Evolutionary conservation across 1,140 invertebrate species (phyloP).

Genomic region (Gonioctena quinquepunctata): DNA sequence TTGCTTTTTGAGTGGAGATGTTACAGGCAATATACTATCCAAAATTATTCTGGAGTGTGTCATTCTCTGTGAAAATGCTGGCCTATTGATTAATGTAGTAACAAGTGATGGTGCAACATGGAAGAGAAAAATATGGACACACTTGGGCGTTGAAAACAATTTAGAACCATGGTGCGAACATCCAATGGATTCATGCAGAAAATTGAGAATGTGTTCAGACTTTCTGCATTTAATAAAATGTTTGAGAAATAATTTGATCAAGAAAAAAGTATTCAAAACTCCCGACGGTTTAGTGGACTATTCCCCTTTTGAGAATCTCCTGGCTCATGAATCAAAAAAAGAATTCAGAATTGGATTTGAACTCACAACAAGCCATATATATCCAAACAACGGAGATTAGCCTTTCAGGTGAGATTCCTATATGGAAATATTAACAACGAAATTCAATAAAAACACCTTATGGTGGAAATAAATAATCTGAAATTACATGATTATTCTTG

Average conservation of each 20-base stretch:
- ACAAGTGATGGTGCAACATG: slow-evolving; percentile 28
- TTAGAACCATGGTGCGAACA: slow-evolving; percentile 1
- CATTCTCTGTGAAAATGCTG: slow-evolving; percentile 21
- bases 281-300: slow-evolving; percentile 4
- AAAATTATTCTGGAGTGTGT: slow-evolving; percentile 38
- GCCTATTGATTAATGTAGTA: slow-evolving; percentile 23
- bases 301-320: slow-evolving; percentile 4
- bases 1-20: slow-evolving; percentile 39
- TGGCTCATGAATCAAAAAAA: slow-evolving; percentile 1
- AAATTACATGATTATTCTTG: too few relatives aligned
- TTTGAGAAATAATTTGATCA: slow-evolving; percentile 8
- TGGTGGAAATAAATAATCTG: too few relatives aligned
- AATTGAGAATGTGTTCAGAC: slow-evolving; percentile 16
- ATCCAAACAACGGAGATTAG: background rate
- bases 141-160: slow-evolving; percentile 1
- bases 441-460: too few relatives aligned
- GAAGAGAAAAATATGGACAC: slow-evolving; percentile 30
- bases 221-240: slow-evolving; percentile 13
- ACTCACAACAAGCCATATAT: slow-evolving; percentile 1
- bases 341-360: slow-evolving; percentile 6
- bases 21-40: slow-evolving; percentile 31
- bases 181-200: background rate
- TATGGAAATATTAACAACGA: too few relatives aligned
- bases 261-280: slow-evolving; percentile 5
- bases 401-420: slow-evolving; percentile 13